Conservation (phyloP, 37 sponge, comb jelly and placozoan genomes). For the Ianthella basta region DNA sequence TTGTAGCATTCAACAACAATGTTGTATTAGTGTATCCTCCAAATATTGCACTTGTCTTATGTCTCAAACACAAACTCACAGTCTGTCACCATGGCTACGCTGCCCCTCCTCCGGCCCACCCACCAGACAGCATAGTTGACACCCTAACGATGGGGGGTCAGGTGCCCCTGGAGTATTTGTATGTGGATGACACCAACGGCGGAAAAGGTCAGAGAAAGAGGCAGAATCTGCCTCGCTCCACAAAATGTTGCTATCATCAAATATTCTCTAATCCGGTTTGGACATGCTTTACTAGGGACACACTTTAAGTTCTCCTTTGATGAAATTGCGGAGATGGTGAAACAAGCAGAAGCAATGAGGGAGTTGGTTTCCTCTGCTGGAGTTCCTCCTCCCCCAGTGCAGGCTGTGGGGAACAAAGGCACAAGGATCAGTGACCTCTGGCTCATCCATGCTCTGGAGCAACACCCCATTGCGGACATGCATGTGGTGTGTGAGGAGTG, state of each 20-base stretch:
- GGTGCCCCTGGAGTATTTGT: constrained; percentile 71
- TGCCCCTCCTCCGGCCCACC: constrained; percentile 5
- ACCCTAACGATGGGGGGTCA: constrained; percentile 25
- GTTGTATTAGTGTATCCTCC: no score
- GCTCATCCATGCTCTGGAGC: constrained; percentile 67
- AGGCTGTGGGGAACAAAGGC: constrained; percentile 37
- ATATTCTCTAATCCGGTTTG: no score
- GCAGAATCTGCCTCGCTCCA: background rate
- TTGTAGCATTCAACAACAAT: background rate
- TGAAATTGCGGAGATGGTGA: constrained; percentile 50
- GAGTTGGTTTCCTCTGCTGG: background rate
- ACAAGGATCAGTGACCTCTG: constrained; percentile 55
- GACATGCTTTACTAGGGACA: constrained; percentile 36
- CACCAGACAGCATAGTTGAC: constrained; percentile 7
- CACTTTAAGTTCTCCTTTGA: constrained; percentile 63
- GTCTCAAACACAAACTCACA: no score
- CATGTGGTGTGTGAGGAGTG: constrained; percentile 43
- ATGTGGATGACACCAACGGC: constrained; percentile 79
- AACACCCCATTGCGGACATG: constrained; percentile 36
- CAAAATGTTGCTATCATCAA: background rate
- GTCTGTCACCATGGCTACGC: no score
- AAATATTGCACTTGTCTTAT: no score
- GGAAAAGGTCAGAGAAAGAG: constrained; percentile 57
- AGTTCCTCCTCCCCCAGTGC: constrained; percentile 32
- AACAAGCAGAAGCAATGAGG: constrained; percentile 26